A percentile compares a stretch with the other conserved stretches of the same genome.
phyloP scores from a whole-genome alignment of 2,113 vertebrate genomes.

The Psilopogon haemacephalus region DNA sequence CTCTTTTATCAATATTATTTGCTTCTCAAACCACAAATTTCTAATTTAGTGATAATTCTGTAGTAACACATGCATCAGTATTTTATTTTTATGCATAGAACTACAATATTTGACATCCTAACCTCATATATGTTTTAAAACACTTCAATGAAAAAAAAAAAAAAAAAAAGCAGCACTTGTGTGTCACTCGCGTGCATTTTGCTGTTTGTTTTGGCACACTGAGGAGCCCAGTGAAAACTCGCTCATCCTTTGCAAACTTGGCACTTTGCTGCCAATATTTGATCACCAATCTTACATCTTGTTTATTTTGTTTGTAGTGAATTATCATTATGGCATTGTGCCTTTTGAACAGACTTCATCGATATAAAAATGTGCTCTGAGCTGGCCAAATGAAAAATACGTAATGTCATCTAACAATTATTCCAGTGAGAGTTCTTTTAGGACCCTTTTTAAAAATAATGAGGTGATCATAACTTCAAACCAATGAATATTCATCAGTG shows the following conservation, averaged over 20 bases:
- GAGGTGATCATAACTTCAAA: constrained; percentile 29
- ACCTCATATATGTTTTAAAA: neutral
- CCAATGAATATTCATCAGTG: constrained; percentile 27
- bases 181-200: neutral
- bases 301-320: constrained; percentile 74
- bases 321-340: constrained; percentile 76
- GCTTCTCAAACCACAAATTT: neutral
- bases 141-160: neutral
- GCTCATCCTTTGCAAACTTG: constrained; percentile 62
- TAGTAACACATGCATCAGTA: neutral
- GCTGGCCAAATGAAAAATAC: constrained; percentile 61
- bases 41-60: neutral
- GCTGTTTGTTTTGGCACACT: constrained; percentile 61
- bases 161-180: neutral
- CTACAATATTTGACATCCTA: neutral
- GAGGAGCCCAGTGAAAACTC: constrained; percentile 39
- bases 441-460: constrained; percentile 41
- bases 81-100: neutral
- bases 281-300: constrained; percentile 72
- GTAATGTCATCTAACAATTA: constrained; percentile 33
- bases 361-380: constrained; percentile 66
- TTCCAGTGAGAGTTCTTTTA: constrained; percentile 1
- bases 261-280: constrained; percentile 73
- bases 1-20: neutral
- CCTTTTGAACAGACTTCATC: constrained; percentile 72